Conservation (phyloP, 2,888 invertebrate species). For the Tipula confusa region DNA sequence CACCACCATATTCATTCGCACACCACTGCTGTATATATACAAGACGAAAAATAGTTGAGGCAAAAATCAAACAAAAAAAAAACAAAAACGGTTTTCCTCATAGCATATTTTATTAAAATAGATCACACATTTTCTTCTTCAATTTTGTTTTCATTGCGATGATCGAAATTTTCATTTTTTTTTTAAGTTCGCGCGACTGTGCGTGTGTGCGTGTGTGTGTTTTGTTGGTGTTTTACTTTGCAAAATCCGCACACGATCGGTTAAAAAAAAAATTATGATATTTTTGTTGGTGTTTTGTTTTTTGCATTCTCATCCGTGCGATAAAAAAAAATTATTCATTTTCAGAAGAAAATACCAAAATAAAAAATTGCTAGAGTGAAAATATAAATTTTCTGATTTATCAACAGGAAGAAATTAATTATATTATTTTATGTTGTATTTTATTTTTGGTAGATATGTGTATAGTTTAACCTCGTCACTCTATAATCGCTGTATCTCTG, state of each 20-base stretch:
- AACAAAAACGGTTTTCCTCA: neutral
- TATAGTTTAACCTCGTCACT: too few species aligned
- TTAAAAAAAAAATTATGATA: neutral
- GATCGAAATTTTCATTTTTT: neutral
- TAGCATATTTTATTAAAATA: neutral
- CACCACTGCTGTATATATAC: too few species aligned
- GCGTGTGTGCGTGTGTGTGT: neutral
- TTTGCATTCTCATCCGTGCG: constrained; percentile 20
- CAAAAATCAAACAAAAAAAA: neutral
- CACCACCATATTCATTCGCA: neutral
- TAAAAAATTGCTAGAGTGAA: neutral
- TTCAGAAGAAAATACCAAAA: neutral
- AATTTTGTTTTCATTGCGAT: neutral
- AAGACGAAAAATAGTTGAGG: too few species aligned
- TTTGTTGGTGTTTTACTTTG: neutral
- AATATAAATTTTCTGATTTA: constrained; percentile 12
- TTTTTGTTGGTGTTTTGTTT: neutral
- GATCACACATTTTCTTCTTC: neutral
- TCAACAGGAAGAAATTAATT: constrained; percentile 25
- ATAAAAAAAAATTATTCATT: neutral
- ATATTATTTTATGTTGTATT: neutral
- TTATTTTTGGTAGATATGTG: neutral
- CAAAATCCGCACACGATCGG: neutral
- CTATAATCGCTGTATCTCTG: too few species aligned
- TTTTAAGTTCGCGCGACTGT: neutral